Evolutionary conservation across 37 sponge, comb jelly and placozoan species (phyloP).

Genomic region (Haliclona indistincta): DNA sequence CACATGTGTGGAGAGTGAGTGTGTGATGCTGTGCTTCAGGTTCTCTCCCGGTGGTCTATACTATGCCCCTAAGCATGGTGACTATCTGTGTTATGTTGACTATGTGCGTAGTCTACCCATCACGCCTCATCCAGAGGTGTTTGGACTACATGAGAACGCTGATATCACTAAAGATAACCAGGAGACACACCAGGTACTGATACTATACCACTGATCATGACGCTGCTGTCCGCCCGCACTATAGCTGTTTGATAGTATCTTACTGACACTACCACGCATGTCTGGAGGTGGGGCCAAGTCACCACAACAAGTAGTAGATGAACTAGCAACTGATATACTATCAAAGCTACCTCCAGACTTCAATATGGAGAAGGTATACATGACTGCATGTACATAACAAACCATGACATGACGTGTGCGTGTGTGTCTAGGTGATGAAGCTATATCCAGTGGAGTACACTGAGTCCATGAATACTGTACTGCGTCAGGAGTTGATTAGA

Average conservation of each 20-base stretch:
- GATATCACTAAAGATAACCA: constrained; percentile 99
- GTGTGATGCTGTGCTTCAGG: constrained; percentile 27
- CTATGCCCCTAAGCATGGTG: constrained; percentile 87
- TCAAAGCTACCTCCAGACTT: constrained; percentile 94
- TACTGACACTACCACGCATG: constrained; percentile 90
- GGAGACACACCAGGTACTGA: constrained; percentile 77
- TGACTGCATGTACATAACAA: not conserved
- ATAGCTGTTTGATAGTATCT: constrained; percentile 90
- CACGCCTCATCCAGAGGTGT: constrained; percentile 97
- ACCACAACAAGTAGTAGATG: constrained; percentile 90
- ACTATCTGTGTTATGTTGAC: constrained; percentile 86
- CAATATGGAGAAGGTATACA: constrained; percentile 78
- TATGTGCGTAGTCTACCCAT: constrained; percentile 90
- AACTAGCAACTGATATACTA: constrained; percentile 93
- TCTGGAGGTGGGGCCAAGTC: constrained; percentile 92
- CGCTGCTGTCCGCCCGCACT: not conserved
- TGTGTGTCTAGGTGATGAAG: constrained; percentile 66
- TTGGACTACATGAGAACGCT: constrained; percentile 97
- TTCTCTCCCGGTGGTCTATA: constrained; percentile 96
- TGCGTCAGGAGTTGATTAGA: constrained; percentile 96
- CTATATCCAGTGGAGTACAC: constrained; percentile 89
- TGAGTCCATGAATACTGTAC: constrained; percentile 98
- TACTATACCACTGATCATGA: not conserved
- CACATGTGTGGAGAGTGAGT: not conserved
- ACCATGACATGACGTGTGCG: not conserved